Evolutionary conservation across 2,113 vertebrate species (phyloP), one percentile per base, ranked within the genome.

Genomic region (Poecile atricapillus): DNA sequence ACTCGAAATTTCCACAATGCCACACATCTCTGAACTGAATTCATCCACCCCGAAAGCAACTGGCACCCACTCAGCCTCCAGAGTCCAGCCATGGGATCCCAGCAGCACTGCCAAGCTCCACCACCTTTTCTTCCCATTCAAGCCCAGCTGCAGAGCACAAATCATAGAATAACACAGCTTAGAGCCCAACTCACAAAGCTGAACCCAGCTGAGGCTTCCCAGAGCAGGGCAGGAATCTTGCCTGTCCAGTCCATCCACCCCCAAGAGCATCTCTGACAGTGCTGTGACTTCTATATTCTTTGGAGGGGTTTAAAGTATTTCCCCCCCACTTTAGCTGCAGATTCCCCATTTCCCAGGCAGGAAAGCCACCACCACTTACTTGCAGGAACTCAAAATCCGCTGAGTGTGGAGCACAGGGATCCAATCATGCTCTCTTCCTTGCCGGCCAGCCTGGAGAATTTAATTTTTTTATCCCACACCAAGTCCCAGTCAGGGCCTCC

Each of bases 331-430:
- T 77, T 12, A 62, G 35, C 4, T 11, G n/a, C 41, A 47, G 47
- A 17, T 4, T n/a, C 49, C 47, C 41, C 2, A 0, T 44, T 47
- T 46, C 22, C 60, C 44, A 56, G n/a, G 39, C 28, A 49, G 44
- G 50, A 73, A 91, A 90, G 6, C 11, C 25, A 65, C 2, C 31
- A 19, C 6, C 85, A 96, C 96, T 97, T 94, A 97, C 96, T 24
- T 27, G 63, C 64, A 70, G 56, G 5, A 31, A 7, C 83, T 96
- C 93, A 97, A 43, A 52, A 65, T 39, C 33, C 1, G 0, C 2
- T 1, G 58, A 44, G 69, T 0, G 9, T 1, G 37, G 39, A 37
- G 82, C 6, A 2, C 22, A 2, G 49, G 15, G 46, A 30, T 27
- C 25, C 7, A 3, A 16, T 3, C 69, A 25, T 4, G 3, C 3